phyloP scores from a whole-genome alignment of 2,797 vertebrate genomes.

The Tenualosa thibaudeaui region DNA sequence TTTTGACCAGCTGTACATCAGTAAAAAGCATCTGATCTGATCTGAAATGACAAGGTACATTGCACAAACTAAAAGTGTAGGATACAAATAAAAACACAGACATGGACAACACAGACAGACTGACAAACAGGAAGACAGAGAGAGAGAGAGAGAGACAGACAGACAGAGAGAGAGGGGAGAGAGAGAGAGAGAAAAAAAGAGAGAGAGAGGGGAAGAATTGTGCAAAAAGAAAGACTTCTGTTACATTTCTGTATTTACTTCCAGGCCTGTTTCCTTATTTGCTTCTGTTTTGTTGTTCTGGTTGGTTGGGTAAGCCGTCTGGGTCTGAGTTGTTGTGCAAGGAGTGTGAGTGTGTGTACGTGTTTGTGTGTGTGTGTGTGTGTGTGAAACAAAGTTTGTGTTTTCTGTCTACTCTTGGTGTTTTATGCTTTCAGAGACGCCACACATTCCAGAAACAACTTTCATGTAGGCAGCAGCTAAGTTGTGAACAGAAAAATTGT shows the following conservation, averaged over 20 bases:
- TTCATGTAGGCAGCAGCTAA: conserved; percentile 17
- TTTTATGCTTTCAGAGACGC: background rate
- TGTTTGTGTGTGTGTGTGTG: background rate
- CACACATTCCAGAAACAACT: conserved; percentile 7
- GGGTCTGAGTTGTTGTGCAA: conserved; percentile 45
- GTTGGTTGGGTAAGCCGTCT: conserved; percentile 50
- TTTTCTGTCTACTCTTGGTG: background rate
- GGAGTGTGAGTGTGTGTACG: conserved; percentile 22
- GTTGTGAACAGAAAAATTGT: conserved; percentile 12
- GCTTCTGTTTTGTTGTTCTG: conserved; percentile 47
- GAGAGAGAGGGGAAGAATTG: background rate
- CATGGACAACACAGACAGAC: background rate
- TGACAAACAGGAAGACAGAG: background rate
- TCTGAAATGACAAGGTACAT: background rate
- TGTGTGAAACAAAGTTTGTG: background rate
- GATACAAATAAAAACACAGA: conserved; percentile 24
- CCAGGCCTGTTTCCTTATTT: conserved; percentile 46
- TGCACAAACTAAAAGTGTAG: background rate
- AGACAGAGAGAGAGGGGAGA: background rate
- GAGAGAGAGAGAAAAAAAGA: background rate
- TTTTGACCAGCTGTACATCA: background rate
- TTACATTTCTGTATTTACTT: conserved; percentile 36
- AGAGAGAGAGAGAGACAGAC: conserved; percentile 30
- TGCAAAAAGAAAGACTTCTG: background rate
- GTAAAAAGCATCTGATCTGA: no score